Evolutionary conservation across 2,888 invertebrate genomes (phyloP), one percentile per base, ranked within the genome.

Genomic region (Campaea margaritaria): DNA sequence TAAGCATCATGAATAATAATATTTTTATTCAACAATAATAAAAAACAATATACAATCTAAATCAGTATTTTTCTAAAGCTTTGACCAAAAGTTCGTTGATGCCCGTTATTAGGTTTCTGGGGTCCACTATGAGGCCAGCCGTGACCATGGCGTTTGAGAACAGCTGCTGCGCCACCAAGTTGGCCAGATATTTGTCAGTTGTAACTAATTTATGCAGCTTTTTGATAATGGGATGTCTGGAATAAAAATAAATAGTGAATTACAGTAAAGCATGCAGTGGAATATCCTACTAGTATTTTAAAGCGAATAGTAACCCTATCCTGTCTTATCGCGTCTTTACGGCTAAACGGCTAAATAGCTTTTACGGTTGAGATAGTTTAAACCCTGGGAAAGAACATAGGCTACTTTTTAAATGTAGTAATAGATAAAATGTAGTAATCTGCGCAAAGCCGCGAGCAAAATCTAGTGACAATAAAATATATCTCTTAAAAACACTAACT

Each of bases 121-220:
- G 97, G 91, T 99, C 99, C 82, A 98, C 96, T 0, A 98, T 94
- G 31, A 99, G 93, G 10, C 99, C 99, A 39, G 99, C 99, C 4
- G 96, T 96, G 10, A 99, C 97, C 97, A 99, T 97, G 0, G 98
- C 97, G 84, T 99, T 98, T 58, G 96, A 95, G 83, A 98, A 99
- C 39, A 99, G 84, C 93, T 99, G 99, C 80, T 97, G 95, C 0
- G 96, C 95, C 9, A 99, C 92, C 73, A 99, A 93, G 69, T 95
- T 94, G 0, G 97, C 98, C 60, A 99, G 89, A 70, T 96, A 95
- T 31, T 95, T 94, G 86, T 99, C 96, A 21, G 93, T 93, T 15
- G 93, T 93, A 59, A 94, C 95, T 58, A 99, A 87, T 72, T 95
- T 94, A 79, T 95, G 93, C 46, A 99, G 92, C 86, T 99, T 98